Conservation (phyloP, 1,140 invertebrate genomes). For the Achroia grisella region DNA sequence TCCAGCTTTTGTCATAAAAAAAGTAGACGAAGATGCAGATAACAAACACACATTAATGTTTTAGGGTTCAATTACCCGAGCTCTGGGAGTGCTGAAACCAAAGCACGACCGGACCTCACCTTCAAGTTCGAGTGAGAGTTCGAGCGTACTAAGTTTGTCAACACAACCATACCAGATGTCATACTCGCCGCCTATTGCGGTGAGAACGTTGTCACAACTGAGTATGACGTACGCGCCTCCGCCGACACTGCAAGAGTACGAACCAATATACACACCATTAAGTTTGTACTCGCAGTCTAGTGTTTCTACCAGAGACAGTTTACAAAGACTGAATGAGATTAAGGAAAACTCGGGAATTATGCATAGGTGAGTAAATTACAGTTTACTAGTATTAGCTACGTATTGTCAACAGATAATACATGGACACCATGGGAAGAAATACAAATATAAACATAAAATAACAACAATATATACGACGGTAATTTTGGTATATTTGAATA, state of each 20-base stretch:
- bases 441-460: too few species aligned
- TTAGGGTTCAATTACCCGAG: constrained; percentile 84
- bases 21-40: too few species aligned
- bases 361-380: constrained; percentile 41
- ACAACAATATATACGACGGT: too few species aligned
- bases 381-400: too few species aligned
- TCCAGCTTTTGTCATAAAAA: too few species aligned
- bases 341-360: constrained; percentile 48
- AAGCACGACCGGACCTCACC: constrained; percentile 77
- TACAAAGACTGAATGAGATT: constrained; percentile 56
- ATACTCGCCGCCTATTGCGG: constrained; percentile 61
- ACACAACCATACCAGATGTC: constrained; percentile 49
- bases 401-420: not conserved
- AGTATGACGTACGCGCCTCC: constrained; percentile 69
- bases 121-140: constrained; percentile 76
- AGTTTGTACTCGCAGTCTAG: constrained; percentile 64
- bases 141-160: constrained; percentile 64
- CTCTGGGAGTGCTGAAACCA: constrained; percentile 77
- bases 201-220: constrained; percentile 61
- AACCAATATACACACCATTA: constrained; percentile 64
- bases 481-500: too few species aligned
- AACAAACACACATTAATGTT: too few species aligned
- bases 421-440: too few species aligned
- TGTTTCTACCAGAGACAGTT: constrained; percentile 55
- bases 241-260: constrained; percentile 60